These are phyloP conservation scores for Tragelaphus strepsiceros DNA, from an alignment of 2,113 vertebrate genomes.

Conservation along the genomic window DNA sequence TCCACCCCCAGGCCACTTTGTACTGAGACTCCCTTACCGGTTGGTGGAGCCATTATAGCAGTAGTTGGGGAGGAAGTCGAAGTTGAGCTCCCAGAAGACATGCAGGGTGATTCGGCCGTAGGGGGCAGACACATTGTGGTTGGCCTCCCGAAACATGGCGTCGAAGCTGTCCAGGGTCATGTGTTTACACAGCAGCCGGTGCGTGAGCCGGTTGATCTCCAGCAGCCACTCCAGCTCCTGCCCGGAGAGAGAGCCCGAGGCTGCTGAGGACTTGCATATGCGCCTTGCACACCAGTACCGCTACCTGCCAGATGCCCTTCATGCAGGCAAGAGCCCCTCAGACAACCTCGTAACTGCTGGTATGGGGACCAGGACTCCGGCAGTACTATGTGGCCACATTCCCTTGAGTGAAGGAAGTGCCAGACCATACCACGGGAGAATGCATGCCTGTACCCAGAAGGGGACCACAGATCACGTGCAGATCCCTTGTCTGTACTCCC, in stretches of 20 bases:
- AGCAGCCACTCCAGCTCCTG: slow-evolving; percentile 98
- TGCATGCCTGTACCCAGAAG: neutral
- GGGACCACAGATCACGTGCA: neutral
- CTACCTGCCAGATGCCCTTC: neutral
- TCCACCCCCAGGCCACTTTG: too few species aligned
- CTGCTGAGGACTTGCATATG: neutral
- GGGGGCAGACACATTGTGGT: slow-evolving; percentile 98
- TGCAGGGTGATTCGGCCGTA: slow-evolving; percentile 98
- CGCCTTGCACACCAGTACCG: rapidly evolving
- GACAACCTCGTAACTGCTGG: neutral
- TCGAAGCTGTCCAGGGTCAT: slow-evolving; percentile 99
- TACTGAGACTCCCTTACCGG: slow-evolving; percentile 81
- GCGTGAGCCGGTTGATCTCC: slow-evolving; percentile 97
- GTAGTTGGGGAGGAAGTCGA: slow-evolving; percentile 99
- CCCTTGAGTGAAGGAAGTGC: neutral
- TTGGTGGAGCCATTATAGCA: slow-evolving; percentile 99
- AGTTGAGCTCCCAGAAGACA: slow-evolving; percentile 99
- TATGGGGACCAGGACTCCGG: rapidly evolving
- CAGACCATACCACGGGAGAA: too few species aligned
- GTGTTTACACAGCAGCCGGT: slow-evolving; percentile 95
- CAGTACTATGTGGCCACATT: rapidly evolving
- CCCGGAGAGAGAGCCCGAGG: slow-evolving; percentile 19
- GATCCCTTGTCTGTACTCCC: neutral
- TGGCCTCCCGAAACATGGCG: slow-evolving; percentile 99
- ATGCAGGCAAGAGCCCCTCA: neutral